phyloP scores from a whole-genome alignment of 2,113 vertebrate species.

The Anoura caudifer region DNA sequence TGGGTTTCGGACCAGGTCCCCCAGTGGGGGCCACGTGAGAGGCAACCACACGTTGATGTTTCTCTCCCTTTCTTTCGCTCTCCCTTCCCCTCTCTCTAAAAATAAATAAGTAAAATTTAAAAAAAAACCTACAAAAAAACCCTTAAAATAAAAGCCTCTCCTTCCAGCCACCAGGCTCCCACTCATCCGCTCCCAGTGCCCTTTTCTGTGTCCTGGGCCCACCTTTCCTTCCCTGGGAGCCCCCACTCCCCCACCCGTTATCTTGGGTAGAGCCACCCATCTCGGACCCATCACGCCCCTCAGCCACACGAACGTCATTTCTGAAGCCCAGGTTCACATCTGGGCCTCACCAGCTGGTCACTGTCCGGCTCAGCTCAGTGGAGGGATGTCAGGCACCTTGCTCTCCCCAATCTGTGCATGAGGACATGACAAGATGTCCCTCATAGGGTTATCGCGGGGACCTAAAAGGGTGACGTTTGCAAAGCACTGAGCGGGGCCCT shows the following conservation, averaged over 20 bases:
- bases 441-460: background rate
- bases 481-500: background rate
- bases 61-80: no score
- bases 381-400: background rate
- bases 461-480: background rate
- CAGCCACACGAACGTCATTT: no score
- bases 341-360: background rate
- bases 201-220: background rate
- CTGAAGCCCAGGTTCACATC: background rate
- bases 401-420: background rate
- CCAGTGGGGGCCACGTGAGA: no score
- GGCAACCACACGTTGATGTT: no score
- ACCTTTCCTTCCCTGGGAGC: background rate
- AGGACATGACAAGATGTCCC: background rate
- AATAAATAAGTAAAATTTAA: no score
- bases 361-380: background rate
- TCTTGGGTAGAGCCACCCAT: background rate
- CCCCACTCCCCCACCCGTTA: background rate
- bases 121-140: no score
- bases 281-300: accelerated
- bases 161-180: background rate
- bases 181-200: background rate
- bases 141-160: background rate
- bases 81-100: no score
- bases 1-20: no score